A percentile compares a stretch with the other conserved stretches of the same genome.
These are phyloP conservation scores for Hiodon tergisus DNA, from an alignment of 2,113 vertebrate genomes.

Conservation along the genomic window DNA sequence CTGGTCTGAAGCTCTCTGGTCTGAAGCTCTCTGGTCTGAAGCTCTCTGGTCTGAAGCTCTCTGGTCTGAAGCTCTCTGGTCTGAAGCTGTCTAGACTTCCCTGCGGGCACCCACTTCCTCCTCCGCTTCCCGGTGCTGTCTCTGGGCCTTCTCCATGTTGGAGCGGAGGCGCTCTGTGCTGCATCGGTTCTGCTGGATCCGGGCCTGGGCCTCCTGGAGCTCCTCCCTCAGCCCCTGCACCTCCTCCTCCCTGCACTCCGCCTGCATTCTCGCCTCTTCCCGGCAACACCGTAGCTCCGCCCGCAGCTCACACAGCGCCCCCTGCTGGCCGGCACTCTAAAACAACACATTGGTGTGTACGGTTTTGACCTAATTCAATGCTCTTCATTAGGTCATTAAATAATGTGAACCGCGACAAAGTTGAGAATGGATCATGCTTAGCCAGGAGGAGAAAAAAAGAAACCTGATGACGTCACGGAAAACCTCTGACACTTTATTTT, in stretches of 20 bases:
- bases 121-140: slow-evolving; percentile 43
- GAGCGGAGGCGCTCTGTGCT: slow-evolving; percentile 45
- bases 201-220: slow-evolving; percentile 37
- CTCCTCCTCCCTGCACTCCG: slow-evolving; percentile 40
- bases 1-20: no score
- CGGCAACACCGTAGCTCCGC: slow-evolving; percentile 27
- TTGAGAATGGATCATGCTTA: no score
- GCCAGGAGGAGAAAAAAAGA: no score
- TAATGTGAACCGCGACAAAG: no score
- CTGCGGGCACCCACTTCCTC: slow-evolving; percentile 49
- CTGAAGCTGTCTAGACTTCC: neutral
- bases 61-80: no score
- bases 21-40: no score
- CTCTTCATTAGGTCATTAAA: neutral
- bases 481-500: neutral
- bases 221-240: slow-evolving; percentile 43
- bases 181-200: slow-evolving; percentile 47
- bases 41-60: no score
- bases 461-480: no score
- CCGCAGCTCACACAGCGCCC: slow-evolving; percentile 24
- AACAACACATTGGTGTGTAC: neutral
- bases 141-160: slow-evolving; percentile 46
- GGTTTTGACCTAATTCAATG: no score
- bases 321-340: slow-evolving; percentile 19
- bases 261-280: slow-evolving; percentile 38